These are phyloP conservation scores for Formica exsecta DNA, from an alignment of 1,140 invertebrate species.

Conservation along the genomic window DNA sequence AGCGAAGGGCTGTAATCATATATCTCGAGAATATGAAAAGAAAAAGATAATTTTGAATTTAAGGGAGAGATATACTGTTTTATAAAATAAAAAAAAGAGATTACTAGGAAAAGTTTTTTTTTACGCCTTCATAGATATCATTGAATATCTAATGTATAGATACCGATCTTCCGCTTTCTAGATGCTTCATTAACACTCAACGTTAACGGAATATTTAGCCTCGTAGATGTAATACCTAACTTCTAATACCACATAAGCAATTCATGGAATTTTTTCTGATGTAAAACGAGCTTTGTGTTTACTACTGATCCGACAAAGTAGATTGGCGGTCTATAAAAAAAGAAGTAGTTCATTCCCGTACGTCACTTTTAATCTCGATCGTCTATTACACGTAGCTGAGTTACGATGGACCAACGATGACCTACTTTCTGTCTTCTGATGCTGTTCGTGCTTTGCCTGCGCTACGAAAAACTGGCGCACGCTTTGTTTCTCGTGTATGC, in stretches of 20 bases:
- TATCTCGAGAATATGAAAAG: neutral
- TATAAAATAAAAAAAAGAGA: neutral
- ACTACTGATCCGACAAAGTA: conserved; percentile 40
- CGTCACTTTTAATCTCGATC: conserved; percentile 63
- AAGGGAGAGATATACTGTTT: neutral
- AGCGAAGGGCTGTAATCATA: neutral
- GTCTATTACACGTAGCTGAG: conserved; percentile 33
- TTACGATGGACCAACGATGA: conserved; percentile 30
- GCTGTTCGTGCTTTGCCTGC: neutral
- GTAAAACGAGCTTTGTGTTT: conserved; percentile 39
- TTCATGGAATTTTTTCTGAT: conserved; percentile 47
- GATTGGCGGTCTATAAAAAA: conserved; percentile 34
- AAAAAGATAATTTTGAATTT: neutral
- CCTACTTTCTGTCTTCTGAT: conserved; percentile 27
- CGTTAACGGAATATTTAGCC: conserved; percentile 17
- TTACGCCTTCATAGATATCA: neutral
- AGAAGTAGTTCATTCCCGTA: conserved; percentile 22
- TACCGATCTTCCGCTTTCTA: neutral
- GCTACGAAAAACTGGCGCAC: neutral
- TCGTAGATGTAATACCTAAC: conserved; percentile 6
- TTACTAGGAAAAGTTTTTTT: neutral
- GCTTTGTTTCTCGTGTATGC: neutral
- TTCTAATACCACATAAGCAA: conserved; percentile 11
- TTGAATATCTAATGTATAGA: conserved; percentile 70
- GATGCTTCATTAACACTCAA: neutral